Evolutionary conservation across 1,140 invertebrate genomes (phyloP), one percentile per base, ranked within the genome.

Genomic region (Dysdera silvatica): DNA sequence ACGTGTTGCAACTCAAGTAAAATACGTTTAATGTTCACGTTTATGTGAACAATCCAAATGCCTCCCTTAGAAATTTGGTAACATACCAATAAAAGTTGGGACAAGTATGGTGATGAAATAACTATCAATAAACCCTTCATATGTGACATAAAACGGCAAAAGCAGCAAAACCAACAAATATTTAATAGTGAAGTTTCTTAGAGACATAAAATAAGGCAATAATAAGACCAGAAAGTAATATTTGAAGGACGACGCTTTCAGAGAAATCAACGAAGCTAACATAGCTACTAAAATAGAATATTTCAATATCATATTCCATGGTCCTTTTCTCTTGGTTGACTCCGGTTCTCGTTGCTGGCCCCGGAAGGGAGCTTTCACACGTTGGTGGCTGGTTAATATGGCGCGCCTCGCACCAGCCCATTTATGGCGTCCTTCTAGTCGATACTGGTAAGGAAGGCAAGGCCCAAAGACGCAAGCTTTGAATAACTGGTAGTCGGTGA

Each of bases 361-460:
- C 41, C 41, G 20, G 5, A 49, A 28, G 8, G 47, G 47, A 23
- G 12, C 14, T 12, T 41, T 16, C 40, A 67, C 47, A 7, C 66
- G 35, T 18, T 68, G 66, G 26, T 53, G 20, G 16, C 48, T 32
- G 10, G 40, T 67, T 20, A 49, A 1, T 28, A 63, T 57, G 24
- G 75, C 72, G 2, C 76, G 62, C 59, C 74, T 68, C 2, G 80
- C 80, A 6, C 75, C 77, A 3, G 58, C 8, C 79, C 79, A 80
- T 29, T 66, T 61, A 18, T 74, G 67, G 2, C 76, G 77, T 4
- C 79, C 79, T 28, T 57, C 59, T 24, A 80, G 67, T 48, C 80
- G 70, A 68, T 78, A 81, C 59, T 78, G 79, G 65, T 80, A 81
- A 0, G 80, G 74, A 2, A 74, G 70, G 66, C 73, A 74, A 3